Conservation (phyloP, 2,797 vertebrate genomes). For the Zenarchopterus dispar region DNA sequence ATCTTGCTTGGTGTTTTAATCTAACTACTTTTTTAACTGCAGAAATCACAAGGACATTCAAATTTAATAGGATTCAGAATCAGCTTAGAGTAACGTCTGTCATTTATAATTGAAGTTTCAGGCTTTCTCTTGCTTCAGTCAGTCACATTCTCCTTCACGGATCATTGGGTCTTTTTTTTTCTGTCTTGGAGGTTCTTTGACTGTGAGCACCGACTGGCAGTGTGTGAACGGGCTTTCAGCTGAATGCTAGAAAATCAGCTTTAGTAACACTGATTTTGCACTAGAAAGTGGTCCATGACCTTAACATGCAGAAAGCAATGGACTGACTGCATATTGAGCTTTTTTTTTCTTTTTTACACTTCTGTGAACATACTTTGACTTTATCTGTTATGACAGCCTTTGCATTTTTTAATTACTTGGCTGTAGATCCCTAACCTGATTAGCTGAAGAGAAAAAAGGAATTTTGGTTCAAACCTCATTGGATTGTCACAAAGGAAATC, state of each 20-base stretch:
- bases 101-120: slow-evolving; percentile 12
- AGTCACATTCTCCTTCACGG: not conserved
- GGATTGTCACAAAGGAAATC: slow-evolving; percentile 57
- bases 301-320: slow-evolving; percentile 27
- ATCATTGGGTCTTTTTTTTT: not conserved
- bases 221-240: not conserved
- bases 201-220: not conserved
- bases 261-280: slow-evolving; percentile 2
- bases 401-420: slow-evolving; percentile 68
- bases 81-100: not conserved
- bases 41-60: slow-evolving; percentile 3
- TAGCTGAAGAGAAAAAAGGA: slow-evolving; percentile 60
- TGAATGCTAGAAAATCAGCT: not conserved
- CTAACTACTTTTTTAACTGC: slow-evolving; percentile 33
- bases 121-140: not conserved
- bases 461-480: slow-evolving; percentile 58
- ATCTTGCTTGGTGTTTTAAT: slow-evolving; percentile 53
- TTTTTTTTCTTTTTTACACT: slow-evolving; percentile 23
- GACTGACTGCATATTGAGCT: slow-evolving; percentile 14
- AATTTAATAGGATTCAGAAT: slow-evolving; percentile 3
- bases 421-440: slow-evolving; percentile 58
- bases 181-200: slow-evolving; percentile 5
- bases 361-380: slow-evolving; percentile 54
- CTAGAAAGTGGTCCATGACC: slow-evolving; percentile 10
- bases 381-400: slow-evolving; percentile 56